Percentiles rank a stretch among this genome's conserved stretches.
Evolutionary conservation across 1,140 invertebrate species (phyloP).

Genomic region (Spodoptera frugiperda): DNA sequence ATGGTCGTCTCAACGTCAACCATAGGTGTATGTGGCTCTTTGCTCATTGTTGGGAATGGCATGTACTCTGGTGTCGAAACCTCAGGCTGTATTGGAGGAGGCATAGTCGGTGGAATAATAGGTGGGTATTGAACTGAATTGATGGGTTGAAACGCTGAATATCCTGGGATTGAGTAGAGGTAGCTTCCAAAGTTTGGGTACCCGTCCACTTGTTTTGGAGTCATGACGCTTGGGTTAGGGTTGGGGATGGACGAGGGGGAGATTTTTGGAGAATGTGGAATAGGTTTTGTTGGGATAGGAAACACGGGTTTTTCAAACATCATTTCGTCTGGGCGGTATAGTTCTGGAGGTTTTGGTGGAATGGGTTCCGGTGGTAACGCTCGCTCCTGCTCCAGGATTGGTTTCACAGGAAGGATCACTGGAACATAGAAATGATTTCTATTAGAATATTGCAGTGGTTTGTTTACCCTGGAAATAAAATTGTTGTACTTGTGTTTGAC

Average conservation of each 20-base stretch:
- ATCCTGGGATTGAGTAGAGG: constrained; percentile 79
- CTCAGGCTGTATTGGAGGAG: constrained; percentile 49
- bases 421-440: constrained; percentile 59
- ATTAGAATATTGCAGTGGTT: constrained; percentile 36
- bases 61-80: constrained; percentile 46
- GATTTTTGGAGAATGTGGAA: constrained; percentile 77
- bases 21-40: constrained; percentile 36
- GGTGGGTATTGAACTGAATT: constrained; percentile 66
- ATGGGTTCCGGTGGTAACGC: constrained; percentile 52
- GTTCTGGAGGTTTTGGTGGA: constrained; percentile 62
- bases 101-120: constrained; percentile 31
- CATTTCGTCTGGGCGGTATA: constrained; percentile 64
- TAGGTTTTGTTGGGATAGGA: constrained; percentile 63
- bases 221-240: constrained; percentile 77
- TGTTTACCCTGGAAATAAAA: no score
- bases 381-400: constrained; percentile 55
- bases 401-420: constrained; percentile 57
- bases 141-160: constrained; percentile 78
- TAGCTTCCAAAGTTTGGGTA: constrained; percentile 78
- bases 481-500: no score
- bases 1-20: constrained; percentile 38
- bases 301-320: constrained; percentile 69
- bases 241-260: constrained; percentile 83
- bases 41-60: constrained; percentile 45
- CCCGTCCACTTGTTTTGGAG: constrained; percentile 72